Evolutionary conservation across 2,113 vertebrate species (phyloP), one percentile per base, ranked within the genome.

Genomic region (Dasyornis broadbenti): DNA sequence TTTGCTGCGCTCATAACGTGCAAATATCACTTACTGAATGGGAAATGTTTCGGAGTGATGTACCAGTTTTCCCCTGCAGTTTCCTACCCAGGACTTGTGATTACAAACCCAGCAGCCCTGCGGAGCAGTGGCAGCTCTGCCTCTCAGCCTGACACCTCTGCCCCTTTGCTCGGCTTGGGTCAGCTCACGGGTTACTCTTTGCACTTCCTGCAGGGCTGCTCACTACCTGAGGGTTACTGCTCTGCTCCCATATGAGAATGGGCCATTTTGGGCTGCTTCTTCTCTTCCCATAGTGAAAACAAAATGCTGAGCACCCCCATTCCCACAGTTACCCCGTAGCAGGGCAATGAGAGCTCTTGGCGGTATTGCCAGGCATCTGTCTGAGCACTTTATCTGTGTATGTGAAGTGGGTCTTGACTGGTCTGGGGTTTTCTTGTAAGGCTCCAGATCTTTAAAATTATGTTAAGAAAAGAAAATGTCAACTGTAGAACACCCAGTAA

Each of bases 251-350:
- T 14, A 8, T 11, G 18, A 7, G 28, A 35, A 45, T 0, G 5
- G 35, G 28, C 2, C 1, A 1, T 12, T n/a, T 50, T 69, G 20
- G 47, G 9, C 63, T 68, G 33, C 59, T 68, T 23, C 21, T 65
- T 18, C 27, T 69, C 53, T 64, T 52, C n/a, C 21, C 49, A 10
- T 30, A 6, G 26, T 0, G 4, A 31, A 66, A 50, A 20, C 35
- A 47, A 60, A 47, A 5, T 5, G 13, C 49, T 54, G 72, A 35
- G 72, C 18, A 9, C 11, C 11, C 35, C 33, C 9, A 6, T 15
- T 73, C 37, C 19, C 42, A 6, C 27, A 9, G 28, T 5, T 6
- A 9, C 24, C 31, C 42, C 0, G 0, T 16, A 21, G 20, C 45
- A 44, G 63, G 60, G 45, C 31, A 49, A 16, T 0, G 3, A 7